Conservation (phyloP, 1,140 invertebrate genomes). For the Paralvinella palmiformis region DNA sequence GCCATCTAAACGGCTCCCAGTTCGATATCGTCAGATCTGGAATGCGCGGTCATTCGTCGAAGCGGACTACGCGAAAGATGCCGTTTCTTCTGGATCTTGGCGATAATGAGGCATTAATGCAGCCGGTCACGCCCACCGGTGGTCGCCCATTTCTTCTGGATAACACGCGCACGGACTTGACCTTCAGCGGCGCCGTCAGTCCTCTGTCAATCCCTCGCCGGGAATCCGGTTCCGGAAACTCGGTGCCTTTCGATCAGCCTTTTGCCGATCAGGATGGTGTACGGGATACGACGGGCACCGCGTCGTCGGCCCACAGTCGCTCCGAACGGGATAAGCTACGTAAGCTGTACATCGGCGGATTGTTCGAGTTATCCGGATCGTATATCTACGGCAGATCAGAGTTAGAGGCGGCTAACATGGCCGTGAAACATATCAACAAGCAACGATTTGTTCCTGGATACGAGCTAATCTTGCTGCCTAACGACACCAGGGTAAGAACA, state of each 20-base stretch:
- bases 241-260: neutral
- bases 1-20: too few relatives aligned
- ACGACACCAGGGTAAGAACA: conserved; percentile 70
- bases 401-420: conserved; percentile 65
- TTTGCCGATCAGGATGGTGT: too few relatives aligned
- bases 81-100: too few relatives aligned
- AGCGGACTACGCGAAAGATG: too few relatives aligned
- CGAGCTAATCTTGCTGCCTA: conserved; percentile 64
- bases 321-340: neutral
- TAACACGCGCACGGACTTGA: neutral
- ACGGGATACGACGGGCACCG: neutral
- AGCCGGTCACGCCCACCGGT: too few relatives aligned
- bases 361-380: conserved; percentile 68
- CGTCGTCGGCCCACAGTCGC: neutral
- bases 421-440: conserved; percentile 67
- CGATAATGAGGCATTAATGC: too few relatives aligned
- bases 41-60: too few relatives aligned
- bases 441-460: conserved; percentile 63
- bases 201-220: neutral
- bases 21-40: too few relatives aligned
- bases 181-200: neutral
- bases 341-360: conserved; percentile 49
- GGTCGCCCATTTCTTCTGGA: too few relatives aligned
- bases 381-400: conserved; percentile 58
- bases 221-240: neutral